Evolutionary conservation across 2,797 vertebrate genomes (phyloP), one percentile per base, ranked within the genome.

Genomic region (Scleropages formosus): DNA sequence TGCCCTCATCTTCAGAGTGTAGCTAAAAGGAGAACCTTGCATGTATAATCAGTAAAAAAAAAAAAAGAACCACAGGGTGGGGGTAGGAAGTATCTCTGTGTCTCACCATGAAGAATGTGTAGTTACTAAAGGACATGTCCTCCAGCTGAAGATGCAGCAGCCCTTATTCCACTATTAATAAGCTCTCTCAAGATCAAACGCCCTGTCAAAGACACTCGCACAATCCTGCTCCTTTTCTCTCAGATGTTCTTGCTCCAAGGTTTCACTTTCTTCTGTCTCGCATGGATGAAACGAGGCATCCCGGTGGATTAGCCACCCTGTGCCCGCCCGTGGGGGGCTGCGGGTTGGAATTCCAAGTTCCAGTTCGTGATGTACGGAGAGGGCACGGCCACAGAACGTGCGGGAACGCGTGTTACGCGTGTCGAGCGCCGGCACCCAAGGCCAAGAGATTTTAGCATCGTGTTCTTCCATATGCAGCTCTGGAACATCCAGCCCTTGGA

Each of bases 121-220:
- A 69, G 65, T 22, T 46, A 39, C 7, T 22, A 74, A 11, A 65
- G 26, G 71, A 68, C 18, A 60, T 62, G 22, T 75, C 51, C 62
- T 65, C 73, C 51, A 71, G 67, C 67, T 59, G 64, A 26, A 70
- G 72, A 16, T 18, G 8, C 27, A 56, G 59, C 72, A 44, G 60
- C 18, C 39, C 49, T 69, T 75, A 65, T 75, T 65, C 68, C 39
- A 12, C 53, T 51, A 8, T 49, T 77, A 77, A 75, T 61, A 62
- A 66, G 71, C 71, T 66, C 74, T 27, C 13, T 44, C 12, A n/a
- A 74, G 74, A 76, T 78, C 77, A 78, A 80, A 80, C 72, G 68
- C 44, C 31, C 47, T n/a, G 61, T 53, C 24, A 51, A 53, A 51
- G 69, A 0, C 46, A 8, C 53, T 72, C 26, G 31, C 27, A 66